Conservation (phyloP, 2,888 invertebrate genomes). For the Hedychridium roseum region DNA sequence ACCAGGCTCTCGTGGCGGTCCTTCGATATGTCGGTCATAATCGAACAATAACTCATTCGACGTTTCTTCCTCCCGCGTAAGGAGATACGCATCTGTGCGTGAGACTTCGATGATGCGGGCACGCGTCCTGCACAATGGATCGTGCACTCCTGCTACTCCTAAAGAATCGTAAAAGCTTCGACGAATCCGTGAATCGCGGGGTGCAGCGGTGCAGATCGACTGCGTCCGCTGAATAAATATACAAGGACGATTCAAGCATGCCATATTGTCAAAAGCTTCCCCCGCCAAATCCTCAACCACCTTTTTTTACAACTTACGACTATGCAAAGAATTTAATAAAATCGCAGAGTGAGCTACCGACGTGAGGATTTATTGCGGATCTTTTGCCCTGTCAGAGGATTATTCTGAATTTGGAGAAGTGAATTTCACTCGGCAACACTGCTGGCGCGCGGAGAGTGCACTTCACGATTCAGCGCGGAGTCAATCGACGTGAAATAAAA, state of each 20-base stretch:
- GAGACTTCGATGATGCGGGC: conserved; percentile 40
- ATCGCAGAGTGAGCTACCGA: too few relatives aligned
- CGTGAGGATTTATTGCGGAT: too few relatives aligned
- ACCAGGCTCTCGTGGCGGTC: conserved; percentile 5
- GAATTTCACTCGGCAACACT: not conserved
- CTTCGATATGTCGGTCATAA: not conserved
- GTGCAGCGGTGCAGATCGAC: too few relatives aligned
- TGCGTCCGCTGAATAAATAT: too few relatives aligned
- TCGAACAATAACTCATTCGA: conserved; percentile 24
- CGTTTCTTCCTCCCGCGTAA: conserved; percentile 5
- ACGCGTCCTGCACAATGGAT: conserved; percentile 20
- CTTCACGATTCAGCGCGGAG: conserved; percentile 11
- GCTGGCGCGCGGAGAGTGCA: conserved; percentile 5
- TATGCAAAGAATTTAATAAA: too few relatives aligned
- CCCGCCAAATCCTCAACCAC: too few relatives aligned
- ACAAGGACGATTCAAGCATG: too few relatives aligned
- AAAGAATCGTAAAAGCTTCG: conserved; percentile 6
- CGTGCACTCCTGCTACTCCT: conserved; percentile 9
- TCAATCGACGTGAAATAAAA: conserved; percentile 22
- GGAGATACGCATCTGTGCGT: conserved; percentile 38
- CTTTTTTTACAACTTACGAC: too few relatives aligned
- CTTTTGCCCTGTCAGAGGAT: too few relatives aligned
- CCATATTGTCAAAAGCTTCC: too few relatives aligned
- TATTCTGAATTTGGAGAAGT: too few relatives aligned
- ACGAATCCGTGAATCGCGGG: conserved; percentile 12